These are phyloP conservation scores for Onychomys arenicola DNA, from an alignment of 2,797 vertebrate species.

Conservation along the genomic window DNA sequence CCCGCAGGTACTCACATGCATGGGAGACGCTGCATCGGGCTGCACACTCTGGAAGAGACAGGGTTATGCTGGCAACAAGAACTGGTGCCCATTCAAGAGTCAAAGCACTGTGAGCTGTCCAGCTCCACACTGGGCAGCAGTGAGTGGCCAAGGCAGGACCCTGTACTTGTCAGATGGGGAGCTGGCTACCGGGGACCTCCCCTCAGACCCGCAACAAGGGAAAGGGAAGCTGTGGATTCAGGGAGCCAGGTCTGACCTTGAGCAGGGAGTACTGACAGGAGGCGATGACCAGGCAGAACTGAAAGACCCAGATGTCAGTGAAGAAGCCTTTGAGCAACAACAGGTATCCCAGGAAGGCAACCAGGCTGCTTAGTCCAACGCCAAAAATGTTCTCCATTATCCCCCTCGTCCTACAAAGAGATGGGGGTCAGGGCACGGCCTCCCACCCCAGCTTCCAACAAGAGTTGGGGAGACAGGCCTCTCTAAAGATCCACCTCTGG, in stretches of 20 bases:
- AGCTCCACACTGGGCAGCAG: neutral
- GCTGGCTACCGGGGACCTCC: neutral
- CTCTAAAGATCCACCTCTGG: neutral
- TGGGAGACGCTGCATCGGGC: slow-evolving; percentile 95
- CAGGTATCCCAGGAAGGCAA: slow-evolving; percentile 95
- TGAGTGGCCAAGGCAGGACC: neutral
- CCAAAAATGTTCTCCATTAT: slow-evolving; percentile 94
- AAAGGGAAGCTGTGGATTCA: neutral
- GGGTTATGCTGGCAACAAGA: neutral
- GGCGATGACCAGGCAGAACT: slow-evolving; percentile 96
- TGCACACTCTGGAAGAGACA: slow-evolving; percentile 92
- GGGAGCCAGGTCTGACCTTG: slow-evolving; percentile 88
- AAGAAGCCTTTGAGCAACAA: slow-evolving; percentile 94
- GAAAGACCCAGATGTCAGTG: slow-evolving; percentile 96
- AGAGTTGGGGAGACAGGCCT: neutral
- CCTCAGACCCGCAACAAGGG: neutral
- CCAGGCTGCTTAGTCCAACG: slow-evolving; percentile 92
- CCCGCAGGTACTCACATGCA: slow-evolving; percentile 91
- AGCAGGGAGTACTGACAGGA: slow-evolving; percentile 96
- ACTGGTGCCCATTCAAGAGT: fast-evolving
- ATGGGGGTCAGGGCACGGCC: neutral
- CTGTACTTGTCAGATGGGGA: too few relatives aligned
- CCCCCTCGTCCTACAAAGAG: slow-evolving; percentile 90
- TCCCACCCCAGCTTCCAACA: neutral
- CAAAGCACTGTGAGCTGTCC: neutral